phyloP scores from a whole-genome alignment of 2,797 vertebrate species.

The Cheirogaleus major region DNA sequence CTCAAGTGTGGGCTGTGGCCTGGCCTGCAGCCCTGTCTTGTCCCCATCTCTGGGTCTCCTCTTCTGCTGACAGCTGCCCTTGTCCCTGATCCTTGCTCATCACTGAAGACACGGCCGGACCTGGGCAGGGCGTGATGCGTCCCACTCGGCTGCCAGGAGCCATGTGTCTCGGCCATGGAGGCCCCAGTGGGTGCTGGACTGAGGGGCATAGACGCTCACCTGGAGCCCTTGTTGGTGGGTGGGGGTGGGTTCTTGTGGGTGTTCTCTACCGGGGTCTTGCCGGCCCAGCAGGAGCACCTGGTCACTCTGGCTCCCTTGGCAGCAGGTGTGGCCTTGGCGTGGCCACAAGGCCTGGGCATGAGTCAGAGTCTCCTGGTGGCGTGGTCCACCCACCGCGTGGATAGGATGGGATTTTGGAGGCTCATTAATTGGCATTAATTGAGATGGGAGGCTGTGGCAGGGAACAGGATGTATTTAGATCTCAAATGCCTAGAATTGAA shows the following conservation, averaged over 20 bases:
- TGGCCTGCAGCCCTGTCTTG: too few species aligned
- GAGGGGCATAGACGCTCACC: neutral
- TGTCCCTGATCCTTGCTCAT: neutral
- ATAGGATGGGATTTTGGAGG: neutral
- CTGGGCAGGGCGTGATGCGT: neutral
- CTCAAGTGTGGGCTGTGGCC: neutral
- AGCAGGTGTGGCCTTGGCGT: accelerated
- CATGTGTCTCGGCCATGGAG: neutral
- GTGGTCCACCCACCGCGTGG: neutral
- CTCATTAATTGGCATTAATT: neutral
- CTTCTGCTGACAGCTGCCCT: neutral
- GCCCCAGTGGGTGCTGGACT: neutral
- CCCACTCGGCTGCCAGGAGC: neutral
- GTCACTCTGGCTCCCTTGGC: neutral
- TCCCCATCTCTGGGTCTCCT: too few species aligned
- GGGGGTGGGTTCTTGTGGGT: neutral
- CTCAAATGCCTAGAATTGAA: neutral
- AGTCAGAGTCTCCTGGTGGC: neutral
- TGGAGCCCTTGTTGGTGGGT: neutral
- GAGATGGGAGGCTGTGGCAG: neutral
- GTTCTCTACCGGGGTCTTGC: neutral
- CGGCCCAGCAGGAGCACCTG: neutral
- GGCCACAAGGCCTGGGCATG: neutral
- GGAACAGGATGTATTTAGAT: neutral
- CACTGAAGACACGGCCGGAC: neutral